These are phyloP conservation scores for Tetramorium bicarinatum DNA, from an alignment of 2,888 invertebrate genomes.

Conservation along the genomic window DNA sequence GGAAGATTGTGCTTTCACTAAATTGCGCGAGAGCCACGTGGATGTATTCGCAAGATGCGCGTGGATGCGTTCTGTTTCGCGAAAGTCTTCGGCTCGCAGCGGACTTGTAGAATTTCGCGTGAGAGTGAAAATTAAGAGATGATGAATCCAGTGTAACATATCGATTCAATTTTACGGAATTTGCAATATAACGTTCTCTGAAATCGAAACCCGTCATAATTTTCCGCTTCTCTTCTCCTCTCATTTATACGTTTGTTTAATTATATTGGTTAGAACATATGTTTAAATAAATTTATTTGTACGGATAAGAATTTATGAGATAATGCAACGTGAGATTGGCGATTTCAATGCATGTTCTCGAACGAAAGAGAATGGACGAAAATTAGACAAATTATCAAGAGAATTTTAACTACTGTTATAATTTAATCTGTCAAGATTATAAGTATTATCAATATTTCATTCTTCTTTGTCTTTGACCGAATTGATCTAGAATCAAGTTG, in stretches of 20 bases:
- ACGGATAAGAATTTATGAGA: neutral
- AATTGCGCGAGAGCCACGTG: constrained; percentile 33
- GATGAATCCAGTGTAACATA: neutral
- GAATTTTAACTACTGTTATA: neutral
- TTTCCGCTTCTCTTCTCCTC: neutral
- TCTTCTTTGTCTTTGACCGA: neutral
- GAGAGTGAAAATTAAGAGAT: constrained; percentile 20
- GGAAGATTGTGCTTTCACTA: constrained; percentile 46
- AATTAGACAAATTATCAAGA: neutral
- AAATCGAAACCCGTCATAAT: neutral
- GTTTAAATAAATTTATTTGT: neutral
- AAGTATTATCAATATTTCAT: neutral
- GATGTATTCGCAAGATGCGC: neutral
- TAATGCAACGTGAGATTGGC: neutral
- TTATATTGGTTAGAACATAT: neutral
- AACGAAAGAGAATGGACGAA: neutral
- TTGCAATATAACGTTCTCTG: neutral
- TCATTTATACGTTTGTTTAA: neutral
- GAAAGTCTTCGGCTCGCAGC: constrained; percentile 26
- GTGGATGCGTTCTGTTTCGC: constrained; percentile 19
- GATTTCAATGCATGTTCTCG: constrained; percentile 3
- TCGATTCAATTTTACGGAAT: neutral
- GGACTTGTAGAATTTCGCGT: constrained; percentile 1
- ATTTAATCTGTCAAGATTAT: neutral
- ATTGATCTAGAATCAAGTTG: neutral